Evolutionary conservation across 2,797 vertebrate species (phyloP).

Genomic region (Artibeus lituratus): DNA sequence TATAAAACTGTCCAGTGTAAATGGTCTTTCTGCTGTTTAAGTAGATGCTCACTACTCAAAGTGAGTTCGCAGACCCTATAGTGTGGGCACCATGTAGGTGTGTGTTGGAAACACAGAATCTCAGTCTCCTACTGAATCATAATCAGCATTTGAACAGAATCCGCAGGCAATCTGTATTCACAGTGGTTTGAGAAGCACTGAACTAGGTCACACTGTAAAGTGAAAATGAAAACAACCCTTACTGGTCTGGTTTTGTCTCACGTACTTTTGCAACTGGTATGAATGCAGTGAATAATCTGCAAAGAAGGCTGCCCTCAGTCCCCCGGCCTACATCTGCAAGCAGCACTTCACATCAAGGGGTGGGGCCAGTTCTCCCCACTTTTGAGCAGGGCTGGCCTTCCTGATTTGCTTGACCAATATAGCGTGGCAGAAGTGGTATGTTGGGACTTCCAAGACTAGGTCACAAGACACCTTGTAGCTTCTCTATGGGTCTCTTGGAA

Average conservation of each 20-base stretch:
- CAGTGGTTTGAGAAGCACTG: not conserved
- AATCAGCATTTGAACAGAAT: not conserved
- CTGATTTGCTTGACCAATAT: not conserved
- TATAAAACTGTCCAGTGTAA: not conserved
- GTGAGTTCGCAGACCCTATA: not conserved
- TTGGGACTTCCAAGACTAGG: not conserved
- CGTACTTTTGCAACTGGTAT: not conserved
- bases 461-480: not conserved
- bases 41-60: not conserved
- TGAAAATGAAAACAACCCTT: not conserved
- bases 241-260: not conserved
- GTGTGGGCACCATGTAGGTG: not conserved
- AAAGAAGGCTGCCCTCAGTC: not conserved
- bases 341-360: not conserved
- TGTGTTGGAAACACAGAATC: not conserved
- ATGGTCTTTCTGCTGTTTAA: not conserved
- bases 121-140: not conserved
- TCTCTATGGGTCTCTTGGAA: not conserved
- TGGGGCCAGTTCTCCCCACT: not conserved
- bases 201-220: not conserved
- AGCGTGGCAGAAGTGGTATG: not conserved
- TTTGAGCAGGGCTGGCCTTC: not conserved
- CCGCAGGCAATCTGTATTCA: not conserved
- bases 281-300: not conserved
- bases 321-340: not conserved